Evolutionary conservation across 2,797 vertebrate species (phyloP), one percentile per base, ranked within the genome.

Genomic region (Bradypodion ventrale): DNA sequence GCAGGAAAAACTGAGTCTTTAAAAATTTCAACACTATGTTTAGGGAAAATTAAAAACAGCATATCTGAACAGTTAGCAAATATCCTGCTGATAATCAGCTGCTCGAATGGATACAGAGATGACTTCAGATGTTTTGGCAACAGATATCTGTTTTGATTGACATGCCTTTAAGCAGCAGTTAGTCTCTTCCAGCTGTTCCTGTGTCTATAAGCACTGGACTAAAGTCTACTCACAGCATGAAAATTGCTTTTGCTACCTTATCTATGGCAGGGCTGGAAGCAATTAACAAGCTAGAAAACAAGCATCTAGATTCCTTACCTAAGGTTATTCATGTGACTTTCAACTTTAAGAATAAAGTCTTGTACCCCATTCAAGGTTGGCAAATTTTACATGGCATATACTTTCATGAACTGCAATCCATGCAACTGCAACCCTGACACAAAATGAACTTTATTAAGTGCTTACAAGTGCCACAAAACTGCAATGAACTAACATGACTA

Each of bases 11-110:
- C 16, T 23, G 69, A 69, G 21, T 2, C 7, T 70, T 46, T 40
- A 74, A 44, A 74, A 63, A 32, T 82, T 75, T 59, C 63, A 82
- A 29, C 69, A 63, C 29, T 59, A 16, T 62, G 49, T 81, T 76
- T 3, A 69, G 70, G 35, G 25, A 23, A 75, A 75, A 82, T 59
- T 73, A 69, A 56, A 75, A 62, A 16, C 76, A 32, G 52, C 65
- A 82, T 66, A 35, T 21, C 42, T 23, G 62, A 79, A 56, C 62
- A 63, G n/a, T 60, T 62, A 82, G 70, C 44, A 74, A 60, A 63
- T 44, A 73, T 40, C 49, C 15, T 82, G 74, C 79, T 77, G 49
- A 16, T 79, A 75, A 75, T 77, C 63, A 85, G 63, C 73, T 76
- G n/a, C 46, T 79, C 69, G 16, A 70, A 35, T 52, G 37, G 10